Evolutionary conservation across 2,888 invertebrate genomes (phyloP).

Genomic region (Altica lythri): DNA sequence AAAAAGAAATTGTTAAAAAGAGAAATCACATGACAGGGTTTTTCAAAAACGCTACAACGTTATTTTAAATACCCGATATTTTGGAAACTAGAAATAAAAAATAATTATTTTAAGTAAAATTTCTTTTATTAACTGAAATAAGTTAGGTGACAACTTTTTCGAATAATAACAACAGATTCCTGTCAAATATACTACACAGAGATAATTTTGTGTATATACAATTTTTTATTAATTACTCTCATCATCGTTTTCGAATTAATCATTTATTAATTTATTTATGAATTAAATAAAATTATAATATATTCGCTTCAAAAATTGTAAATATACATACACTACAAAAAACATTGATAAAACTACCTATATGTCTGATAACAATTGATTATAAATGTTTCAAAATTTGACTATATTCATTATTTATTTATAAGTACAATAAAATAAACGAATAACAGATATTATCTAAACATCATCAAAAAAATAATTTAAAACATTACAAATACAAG

Average conservation of each 20-base stretch:
- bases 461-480: too few relatives aligned
- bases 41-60: too few relatives aligned
- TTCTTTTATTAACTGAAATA: slow-evolving; percentile 59
- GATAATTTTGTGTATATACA: slow-evolving; percentile 57
- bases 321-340: slow-evolving; percentile 57
- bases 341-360: slow-evolving; percentile 58
- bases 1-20: too few relatives aligned
- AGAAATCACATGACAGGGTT: too few relatives aligned
- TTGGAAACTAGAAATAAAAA: too few relatives aligned
- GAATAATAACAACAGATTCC: slow-evolving; percentile 58
- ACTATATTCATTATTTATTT: slow-evolving; percentile 49
- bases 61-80: too few relatives aligned
- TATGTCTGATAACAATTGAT: slow-evolving; percentile 56
- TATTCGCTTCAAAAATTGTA: slow-evolving; percentile 36
- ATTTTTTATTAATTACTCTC: slow-evolving; percentile 34
- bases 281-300: slow-evolving; percentile 28
- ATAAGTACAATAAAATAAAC: too few relatives aligned
- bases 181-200: slow-evolving; percentile 56
- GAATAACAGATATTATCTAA: too few relatives aligned
- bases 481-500: too few relatives aligned
- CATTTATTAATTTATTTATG: slow-evolving; percentile 36
- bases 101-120: slow-evolving; percentile 55
- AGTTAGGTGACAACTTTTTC: slow-evolving; percentile 59
- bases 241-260: slow-evolving; percentile 45
- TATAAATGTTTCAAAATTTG: slow-evolving; percentile 51